Evolutionary conservation across 2,113 vertebrate genomes (phyloP).

Genomic region (Natator depressus): DNA sequence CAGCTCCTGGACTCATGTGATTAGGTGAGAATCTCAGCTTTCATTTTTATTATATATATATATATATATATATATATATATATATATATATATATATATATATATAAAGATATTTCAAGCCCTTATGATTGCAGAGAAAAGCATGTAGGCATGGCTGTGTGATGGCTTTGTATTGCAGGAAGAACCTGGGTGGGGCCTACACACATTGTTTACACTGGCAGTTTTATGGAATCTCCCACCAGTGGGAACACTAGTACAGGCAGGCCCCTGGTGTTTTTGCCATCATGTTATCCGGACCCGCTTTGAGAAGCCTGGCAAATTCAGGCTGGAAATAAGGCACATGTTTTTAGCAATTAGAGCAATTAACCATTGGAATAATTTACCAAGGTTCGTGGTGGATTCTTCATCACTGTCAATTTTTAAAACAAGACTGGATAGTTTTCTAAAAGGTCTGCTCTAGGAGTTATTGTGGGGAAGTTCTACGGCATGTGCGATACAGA

Average conservation of each 20-base stretch:
- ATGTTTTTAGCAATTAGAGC: neutral
- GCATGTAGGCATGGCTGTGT: neutral
- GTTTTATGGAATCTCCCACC: neutral
- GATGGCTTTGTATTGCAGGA: neutral
- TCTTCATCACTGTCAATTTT: neutral
- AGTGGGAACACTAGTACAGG: neutral
- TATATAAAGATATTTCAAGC: neutral
- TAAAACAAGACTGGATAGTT: neutral
- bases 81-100: no score
- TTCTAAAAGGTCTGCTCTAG: neutral
- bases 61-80: neutral
- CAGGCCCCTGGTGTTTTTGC: neutral
- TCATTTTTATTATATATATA: neutral
- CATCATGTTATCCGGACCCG: neutral
- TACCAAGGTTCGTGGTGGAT: neutral
- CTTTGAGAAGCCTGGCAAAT: neutral
- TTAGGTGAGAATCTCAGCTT: neutral
- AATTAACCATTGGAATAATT: neutral
- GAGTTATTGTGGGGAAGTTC: neutral
- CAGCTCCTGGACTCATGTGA: neutral
- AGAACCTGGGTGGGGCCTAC: neutral
- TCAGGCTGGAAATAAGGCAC: neutral
- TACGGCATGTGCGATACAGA: neutral
- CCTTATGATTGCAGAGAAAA: neutral
- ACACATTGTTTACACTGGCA: neutral